Evolutionary conservation across 2,113 vertebrate genomes (phyloP), one percentile per base, ranked within the genome.

Genomic region (Odocoileus virginianus): DNA sequence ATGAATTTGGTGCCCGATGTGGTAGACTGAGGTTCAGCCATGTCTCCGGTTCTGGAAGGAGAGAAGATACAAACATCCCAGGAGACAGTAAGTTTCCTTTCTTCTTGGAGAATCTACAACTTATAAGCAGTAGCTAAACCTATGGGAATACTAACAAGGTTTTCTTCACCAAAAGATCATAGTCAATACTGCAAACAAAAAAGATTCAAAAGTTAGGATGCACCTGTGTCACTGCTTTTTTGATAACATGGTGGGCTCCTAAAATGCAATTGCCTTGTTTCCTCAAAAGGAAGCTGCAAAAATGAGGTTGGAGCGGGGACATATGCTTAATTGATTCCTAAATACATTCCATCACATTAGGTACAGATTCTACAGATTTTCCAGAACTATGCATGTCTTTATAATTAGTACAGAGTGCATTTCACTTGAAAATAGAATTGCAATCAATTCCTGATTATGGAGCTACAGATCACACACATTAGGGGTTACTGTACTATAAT

Each of bases 341-440:
- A 74, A 58, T 30, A 16, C 3, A 60, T 52, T 83, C 58, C 19
- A 61, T 76, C 36, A 27, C 23, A 43, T n/a, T 27, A 82, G 28
- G 7, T 64, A 94, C 13, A 86, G 43, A 87, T 10, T 43, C n/a
- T 11, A 97, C 23, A 94, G 87, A 90, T 90, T 61, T 89, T 92
- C 58, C 58, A 45, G 30, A 92, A 91, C 67, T 74, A 55, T 28
- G 28, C 9, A 13, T 55, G 12, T 91, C 17, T 64, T 28, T 58
- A 54, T 52, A 92, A 79, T 33, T 93, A 95, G 13, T 67, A 58
- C 2, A 45, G n/a, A 52, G 21, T 84, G 12, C 1, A 54, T 95
- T 81, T 92, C 47, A 82, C 91, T 85, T 95, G 45, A 87, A 88
- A 91, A 93, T 30, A 76, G 67, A 84, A 91, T 57, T 45, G n/a